Conservation (phyloP, 2,797 vertebrate genomes). For the Lepilemur ruficaudatus region DNA sequence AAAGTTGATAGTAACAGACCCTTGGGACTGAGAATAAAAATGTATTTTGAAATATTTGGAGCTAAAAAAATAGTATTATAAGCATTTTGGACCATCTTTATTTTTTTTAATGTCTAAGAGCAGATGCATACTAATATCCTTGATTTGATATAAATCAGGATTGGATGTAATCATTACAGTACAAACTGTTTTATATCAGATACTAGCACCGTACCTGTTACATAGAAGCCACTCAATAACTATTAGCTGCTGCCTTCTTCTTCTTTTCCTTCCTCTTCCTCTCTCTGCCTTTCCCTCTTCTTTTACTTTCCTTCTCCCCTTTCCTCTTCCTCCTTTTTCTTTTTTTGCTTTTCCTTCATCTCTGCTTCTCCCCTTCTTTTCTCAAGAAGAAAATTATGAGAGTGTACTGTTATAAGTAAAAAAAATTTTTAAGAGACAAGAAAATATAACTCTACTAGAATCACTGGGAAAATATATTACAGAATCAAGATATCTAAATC, state of each 20-base stretch:
- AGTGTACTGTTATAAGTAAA: not conserved
- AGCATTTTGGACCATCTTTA: not conserved
- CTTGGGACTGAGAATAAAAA: constrained; percentile 14
- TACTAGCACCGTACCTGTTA: not conserved
- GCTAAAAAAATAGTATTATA: not conserved
- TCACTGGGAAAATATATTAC: not conserved
- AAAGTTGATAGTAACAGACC: constrained; percentile 58
- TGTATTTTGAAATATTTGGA: constrained; percentile 25
- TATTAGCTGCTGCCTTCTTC: not conserved
- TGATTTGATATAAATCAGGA: not conserved
- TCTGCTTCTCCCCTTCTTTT: not conserved
- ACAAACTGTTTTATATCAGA: not conserved
- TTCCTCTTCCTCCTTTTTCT: not conserved
- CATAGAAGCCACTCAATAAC: not conserved
- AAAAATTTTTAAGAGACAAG: not conserved
- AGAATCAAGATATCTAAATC: not conserved
- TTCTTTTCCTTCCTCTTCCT: no score
- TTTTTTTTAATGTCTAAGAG: not conserved
- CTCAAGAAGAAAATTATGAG: not conserved
- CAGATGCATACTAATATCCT: not conserved
- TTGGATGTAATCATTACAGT: not conserved
- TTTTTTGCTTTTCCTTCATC: not conserved
- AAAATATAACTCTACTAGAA: not conserved
- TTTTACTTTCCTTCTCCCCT: not conserved
- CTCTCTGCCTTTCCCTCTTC: not conserved